These are phyloP conservation scores for Montipora foliosa DNA, from an alignment of 64 coral and sea anemone species.

Conservation along the genomic window DNA sequence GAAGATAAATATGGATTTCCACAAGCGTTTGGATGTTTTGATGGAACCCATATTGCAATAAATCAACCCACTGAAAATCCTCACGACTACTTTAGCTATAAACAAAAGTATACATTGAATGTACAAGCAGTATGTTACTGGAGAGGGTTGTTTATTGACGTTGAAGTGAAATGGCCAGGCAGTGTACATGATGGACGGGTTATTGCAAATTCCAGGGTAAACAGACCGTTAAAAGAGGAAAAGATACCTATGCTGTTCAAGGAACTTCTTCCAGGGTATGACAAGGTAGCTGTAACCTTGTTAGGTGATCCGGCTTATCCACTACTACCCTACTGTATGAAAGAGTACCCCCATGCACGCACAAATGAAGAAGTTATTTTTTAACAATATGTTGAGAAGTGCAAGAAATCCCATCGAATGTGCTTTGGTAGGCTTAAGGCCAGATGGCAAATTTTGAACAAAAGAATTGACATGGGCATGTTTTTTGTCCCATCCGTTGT, in stretches of 20 bases:
- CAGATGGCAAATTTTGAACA: too few species aligned
- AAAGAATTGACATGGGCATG: too few species aligned
- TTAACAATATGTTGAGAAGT: slow-evolving; percentile 4
- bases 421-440: not conserved
- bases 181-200: slow-evolving; percentile 56
- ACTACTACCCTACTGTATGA: not conserved
- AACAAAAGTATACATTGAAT: slow-evolving; percentile 25
- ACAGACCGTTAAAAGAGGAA: slow-evolving; percentile 16
- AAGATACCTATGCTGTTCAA: slow-evolving; percentile 22
- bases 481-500: too few species aligned
- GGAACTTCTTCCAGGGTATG: too few species aligned
- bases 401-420: slow-evolving; percentile 45
- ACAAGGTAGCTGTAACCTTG: not conserved
- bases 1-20: not conserved
- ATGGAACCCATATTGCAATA: slow-evolving; percentile 35
- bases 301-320: slow-evolving; percentile 31
- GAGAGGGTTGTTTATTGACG: slow-evolving; percentile 37
- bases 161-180: slow-evolving; percentile 38
- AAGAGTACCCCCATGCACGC: not conserved
- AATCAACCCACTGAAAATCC: not conserved
- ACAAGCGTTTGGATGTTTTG: slow-evolving; percentile 26
- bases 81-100: slow-evolving; percentile 21
- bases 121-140: slow-evolving; percentile 35
- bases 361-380: slow-evolving; percentile 29
- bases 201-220: slow-evolving; percentile 38